Conservation (phyloP, 2,113 vertebrate genomes). For the Chloropsis cyanopogon region DNA sequence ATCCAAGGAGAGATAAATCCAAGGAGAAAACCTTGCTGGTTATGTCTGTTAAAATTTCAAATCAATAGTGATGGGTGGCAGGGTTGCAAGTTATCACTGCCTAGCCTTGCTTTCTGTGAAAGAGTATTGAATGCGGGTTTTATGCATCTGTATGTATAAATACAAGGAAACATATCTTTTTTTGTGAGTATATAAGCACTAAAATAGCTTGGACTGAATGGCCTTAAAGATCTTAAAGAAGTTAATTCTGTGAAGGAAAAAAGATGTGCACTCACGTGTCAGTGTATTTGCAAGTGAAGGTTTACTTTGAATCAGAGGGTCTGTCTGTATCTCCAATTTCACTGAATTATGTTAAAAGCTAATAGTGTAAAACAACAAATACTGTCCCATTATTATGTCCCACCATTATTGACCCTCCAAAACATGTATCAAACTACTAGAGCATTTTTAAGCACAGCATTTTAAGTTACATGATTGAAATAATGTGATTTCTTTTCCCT, state of each 20-base stretch:
- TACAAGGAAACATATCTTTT: accelerated
- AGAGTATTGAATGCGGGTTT: neutral
- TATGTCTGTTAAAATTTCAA: neutral
- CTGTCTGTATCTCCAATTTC: neutral
- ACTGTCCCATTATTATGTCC: accelerated
- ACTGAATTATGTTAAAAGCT: neutral
- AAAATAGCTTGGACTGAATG: neutral
- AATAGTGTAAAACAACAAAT: neutral
- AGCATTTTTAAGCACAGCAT: neutral
- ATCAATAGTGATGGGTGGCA: accelerated
- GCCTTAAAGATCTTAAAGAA: neutral
- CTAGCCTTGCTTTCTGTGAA: neutral
- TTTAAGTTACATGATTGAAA: neutral
- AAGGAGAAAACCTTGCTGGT: neutral
- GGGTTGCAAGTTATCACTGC: accelerated
- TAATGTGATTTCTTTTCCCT: accelerated
- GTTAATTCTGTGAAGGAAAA: neutral
- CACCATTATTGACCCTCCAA: neutral
- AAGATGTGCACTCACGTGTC: accelerated
- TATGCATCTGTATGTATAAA: neutral
- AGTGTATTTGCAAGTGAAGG: neutral
- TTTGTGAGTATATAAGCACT: neutral
- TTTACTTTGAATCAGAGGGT: accelerated
- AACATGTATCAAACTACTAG: neutral
- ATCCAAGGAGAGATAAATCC: accelerated